Base-by-base conservation (phyloP, 2,888 invertebrate species). In the Autographa gamma region DNA sequence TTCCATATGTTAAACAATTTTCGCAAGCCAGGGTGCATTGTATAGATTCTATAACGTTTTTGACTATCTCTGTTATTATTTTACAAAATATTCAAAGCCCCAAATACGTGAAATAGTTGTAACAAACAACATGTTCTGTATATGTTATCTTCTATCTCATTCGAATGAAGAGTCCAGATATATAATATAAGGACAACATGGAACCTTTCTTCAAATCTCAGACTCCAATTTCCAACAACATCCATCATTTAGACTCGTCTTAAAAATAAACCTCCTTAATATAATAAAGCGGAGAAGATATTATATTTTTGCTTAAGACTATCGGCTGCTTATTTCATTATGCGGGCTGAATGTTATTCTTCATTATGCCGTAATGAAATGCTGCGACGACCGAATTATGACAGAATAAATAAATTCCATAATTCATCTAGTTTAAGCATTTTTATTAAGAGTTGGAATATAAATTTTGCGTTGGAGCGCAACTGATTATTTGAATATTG, bases 311-410 rank as follows among this genome's bases (percentile, higher is more conserved):
- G 79, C 86, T 89, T 85, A 87, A 90, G 90, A 81, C 83, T 75
- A 85, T 82, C 84, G 71, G 79, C 80, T 81, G 79, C 84, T 87
- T 89, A 87, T 87, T 89, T 87, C 84, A 89, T 89, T 87, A 89
- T 80, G 85, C 84, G 86, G 84, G 83, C 82, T 85, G 85, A 86
- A 89, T 87, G 85, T 87, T 82, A 90, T 91, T 89, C 91, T 91
- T 92, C 88, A 89, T 86, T 85, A 85, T 73, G 87, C 87, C 84
- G 82, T 89, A 89, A 91, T 89, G 86, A 91, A 48, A 90, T 89
- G 87, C 86, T 82, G 74, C 83, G 83, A 73, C 86, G 88, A 88
- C 90, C 89, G 88, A 90, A 91, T 92, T 90, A 88, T 87, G 88
- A 88, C 89, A 86, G 81, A 82, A 84, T 86, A 88, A 87, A 85